Evolutionary conservation across 37 sponge, comb jelly and placozoan genomes (phyloP).

Genomic region (Haliclona indistincta): DNA sequence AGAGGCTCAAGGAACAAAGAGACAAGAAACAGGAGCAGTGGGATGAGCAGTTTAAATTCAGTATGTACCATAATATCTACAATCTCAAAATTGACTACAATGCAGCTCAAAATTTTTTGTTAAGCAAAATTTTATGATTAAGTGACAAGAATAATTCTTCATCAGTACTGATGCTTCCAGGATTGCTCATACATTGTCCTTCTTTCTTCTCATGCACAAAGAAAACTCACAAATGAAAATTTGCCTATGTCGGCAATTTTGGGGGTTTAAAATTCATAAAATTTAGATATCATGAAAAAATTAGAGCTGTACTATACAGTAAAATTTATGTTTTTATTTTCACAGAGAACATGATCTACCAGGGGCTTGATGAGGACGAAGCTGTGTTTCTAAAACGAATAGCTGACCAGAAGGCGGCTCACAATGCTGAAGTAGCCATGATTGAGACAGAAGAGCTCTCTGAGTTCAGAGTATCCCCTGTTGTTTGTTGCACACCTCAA

Average conservation of each 20-base stretch:
- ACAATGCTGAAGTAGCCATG: conserved; percentile 13
- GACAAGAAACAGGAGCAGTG: conserved; percentile 77
- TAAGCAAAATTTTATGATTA: too few relatives aligned
- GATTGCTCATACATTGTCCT: too few relatives aligned
- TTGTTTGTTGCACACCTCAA: background rate
- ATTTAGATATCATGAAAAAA: background rate
- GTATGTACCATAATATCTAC: conserved; percentile 42
- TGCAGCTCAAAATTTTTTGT: too few relatives aligned
- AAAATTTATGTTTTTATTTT: background rate
- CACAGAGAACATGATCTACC: conserved; percentile 91
- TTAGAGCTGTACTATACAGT: background rate
- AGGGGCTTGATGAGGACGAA: conserved; percentile 88
- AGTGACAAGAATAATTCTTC: too few relatives aligned
- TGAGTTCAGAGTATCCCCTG: conserved; percentile 49
- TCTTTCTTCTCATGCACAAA: too few relatives aligned
- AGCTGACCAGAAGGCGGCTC: conserved; percentile 44
- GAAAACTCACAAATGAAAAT: too few relatives aligned
- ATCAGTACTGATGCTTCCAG: too few relatives aligned
- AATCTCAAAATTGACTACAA: background rate
- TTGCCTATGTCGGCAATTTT: too few relatives aligned
- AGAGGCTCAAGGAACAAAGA: conserved; percentile 79
- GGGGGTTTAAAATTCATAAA: background rate
- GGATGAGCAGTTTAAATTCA: conserved; percentile 87
- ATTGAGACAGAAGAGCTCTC: conserved; percentile 56
- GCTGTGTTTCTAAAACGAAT: conserved; percentile 64